Conservation (phyloP, 1,140 invertebrate species). For the Orchestia grillus region DNA sequence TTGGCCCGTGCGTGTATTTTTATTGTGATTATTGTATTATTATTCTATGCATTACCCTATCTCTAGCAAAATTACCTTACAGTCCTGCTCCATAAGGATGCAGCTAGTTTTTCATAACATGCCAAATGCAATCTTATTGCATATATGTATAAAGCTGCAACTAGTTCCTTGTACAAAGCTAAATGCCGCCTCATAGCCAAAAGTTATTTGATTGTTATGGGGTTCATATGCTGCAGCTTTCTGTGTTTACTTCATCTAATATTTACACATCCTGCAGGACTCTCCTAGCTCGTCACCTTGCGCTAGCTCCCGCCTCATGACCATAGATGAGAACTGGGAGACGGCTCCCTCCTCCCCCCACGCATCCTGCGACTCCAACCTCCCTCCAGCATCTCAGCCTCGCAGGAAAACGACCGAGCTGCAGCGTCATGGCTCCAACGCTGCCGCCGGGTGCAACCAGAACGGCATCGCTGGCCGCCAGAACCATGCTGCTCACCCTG, state of each 20-base stretch:
- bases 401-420: neutral
- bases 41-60: too few relatives aligned
- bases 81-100: too few relatives aligned
- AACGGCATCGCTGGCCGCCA: neutral
- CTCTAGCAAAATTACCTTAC: too few relatives aligned
- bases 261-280: constrained; percentile 61
- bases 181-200: too few relatives aligned
- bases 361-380: constrained; percentile 57
- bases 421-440: neutral
- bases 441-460: neutral
- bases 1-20: too few relatives aligned
- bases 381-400: neutral
- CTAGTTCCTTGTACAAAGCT: too few relatives aligned
- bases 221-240: neutral
- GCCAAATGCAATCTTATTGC: too few relatives aligned
- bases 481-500: neutral
- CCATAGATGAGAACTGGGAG: constrained; percentile 69
- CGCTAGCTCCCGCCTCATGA: constrained; percentile 65
- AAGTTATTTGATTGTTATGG: too few relatives aligned
- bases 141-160: too few relatives aligned
- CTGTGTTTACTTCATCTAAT: neutral
- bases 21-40: too few relatives aligned
- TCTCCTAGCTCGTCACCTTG: constrained; percentile 68
- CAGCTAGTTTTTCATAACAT: too few relatives aligned
- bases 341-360: constrained; percentile 62